These are phyloP conservation scores for Gymnoscopelus microlampas DNA, from an alignment of 2,797 vertebrate genomes.

Conservation along the genomic window DNA sequence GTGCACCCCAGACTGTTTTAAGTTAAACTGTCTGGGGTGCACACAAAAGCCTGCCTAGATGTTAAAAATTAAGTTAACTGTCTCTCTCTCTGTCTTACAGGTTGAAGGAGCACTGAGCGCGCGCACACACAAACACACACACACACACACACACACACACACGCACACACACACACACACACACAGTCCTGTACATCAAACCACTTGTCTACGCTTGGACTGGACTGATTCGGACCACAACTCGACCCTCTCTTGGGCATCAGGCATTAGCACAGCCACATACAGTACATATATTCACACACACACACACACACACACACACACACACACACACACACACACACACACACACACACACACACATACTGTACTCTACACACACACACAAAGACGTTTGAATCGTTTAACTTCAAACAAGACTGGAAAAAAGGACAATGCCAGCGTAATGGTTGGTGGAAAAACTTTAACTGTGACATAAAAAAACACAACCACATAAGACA, in stretches of 20 bases:
- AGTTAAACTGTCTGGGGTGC: no score
- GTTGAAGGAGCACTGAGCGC: constrained; percentile 79
- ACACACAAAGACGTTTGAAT: not conserved
- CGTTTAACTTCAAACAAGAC: not conserved
- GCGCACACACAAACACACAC: not conserved
- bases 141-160: not conserved
- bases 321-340: constrained; percentile 1
- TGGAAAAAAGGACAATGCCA: not conserved
- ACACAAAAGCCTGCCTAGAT: no score
- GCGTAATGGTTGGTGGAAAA: not conserved
- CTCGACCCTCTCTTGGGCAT: not conserved
- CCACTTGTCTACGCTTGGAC: constrained; percentile 23
- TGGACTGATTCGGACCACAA: constrained; percentile 6
- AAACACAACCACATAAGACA: not conserved
- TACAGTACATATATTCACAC: not conserved
- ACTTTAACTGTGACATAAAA: not conserved
- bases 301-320: not conserved
- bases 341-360: not conserved
- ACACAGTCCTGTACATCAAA: constrained; percentile 10
- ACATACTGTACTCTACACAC: no score
- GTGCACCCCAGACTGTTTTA: no score
- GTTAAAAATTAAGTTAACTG: no score
- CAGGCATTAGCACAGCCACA: not conserved
- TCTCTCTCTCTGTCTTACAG: constrained; percentile 53
- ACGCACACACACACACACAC: constrained; percentile 13